A percentile compares a stretch with the other conserved stretches of the same genome.
phyloP scores from a whole-genome alignment of 1,140 invertebrate species.

The Drosophila neocordata region DNA sequence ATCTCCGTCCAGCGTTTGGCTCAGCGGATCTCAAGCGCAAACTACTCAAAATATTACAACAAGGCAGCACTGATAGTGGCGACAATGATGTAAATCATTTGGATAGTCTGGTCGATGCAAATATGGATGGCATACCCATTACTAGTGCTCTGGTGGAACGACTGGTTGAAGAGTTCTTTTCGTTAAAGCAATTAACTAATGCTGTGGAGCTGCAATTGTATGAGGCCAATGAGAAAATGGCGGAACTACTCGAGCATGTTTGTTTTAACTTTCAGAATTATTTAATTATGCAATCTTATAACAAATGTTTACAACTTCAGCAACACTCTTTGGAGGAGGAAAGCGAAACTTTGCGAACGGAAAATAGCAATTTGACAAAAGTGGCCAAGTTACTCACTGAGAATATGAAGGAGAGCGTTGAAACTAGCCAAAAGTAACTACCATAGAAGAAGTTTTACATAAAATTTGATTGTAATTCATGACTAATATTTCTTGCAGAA shows the following conservation, averaged over 20 bases:
- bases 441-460: background rate
- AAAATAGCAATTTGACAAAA: constrained; percentile 77
- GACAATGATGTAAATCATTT: constrained; percentile 51
- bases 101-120: constrained; percentile 72
- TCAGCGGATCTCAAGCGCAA: constrained; percentile 70
- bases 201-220: constrained; percentile 79
- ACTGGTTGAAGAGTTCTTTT: constrained; percentile 70
- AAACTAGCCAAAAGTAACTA: constrained; percentile 67
- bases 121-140: constrained; percentile 45
- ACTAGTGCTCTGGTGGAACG: constrained; percentile 66
- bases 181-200: constrained; percentile 68
- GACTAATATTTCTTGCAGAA: constrained; percentile 39
- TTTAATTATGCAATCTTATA: background rate
- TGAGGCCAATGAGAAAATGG: constrained; percentile 82
- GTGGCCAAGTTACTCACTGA: constrained; percentile 79
- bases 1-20: constrained; percentile 26
- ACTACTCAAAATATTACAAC: constrained; percentile 71
- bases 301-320: constrained; percentile 17
- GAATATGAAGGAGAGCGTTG: constrained; percentile 82
- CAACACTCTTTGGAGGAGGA: constrained; percentile 78
- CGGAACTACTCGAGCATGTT: constrained; percentile 78
- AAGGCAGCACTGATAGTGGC: constrained; percentile 54
- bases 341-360: constrained; percentile 72
- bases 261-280: background rate
- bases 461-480: background rate